These are phyloP conservation scores for Serrognathus titanus DNA, from an alignment of 2,888 invertebrate genomes.

Conservation along the genomic window DNA sequence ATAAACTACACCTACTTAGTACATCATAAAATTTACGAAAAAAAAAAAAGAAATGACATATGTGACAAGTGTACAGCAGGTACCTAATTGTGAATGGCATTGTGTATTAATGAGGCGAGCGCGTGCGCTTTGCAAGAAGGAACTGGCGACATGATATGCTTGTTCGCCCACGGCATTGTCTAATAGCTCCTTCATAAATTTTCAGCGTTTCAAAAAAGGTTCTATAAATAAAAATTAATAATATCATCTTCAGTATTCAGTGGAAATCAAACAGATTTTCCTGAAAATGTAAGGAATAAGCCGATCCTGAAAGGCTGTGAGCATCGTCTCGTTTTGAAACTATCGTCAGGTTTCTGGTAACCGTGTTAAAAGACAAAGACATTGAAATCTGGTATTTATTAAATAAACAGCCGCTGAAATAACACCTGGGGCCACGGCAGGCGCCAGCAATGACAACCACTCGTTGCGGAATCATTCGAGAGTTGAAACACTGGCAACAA, in stretches of 20 bases:
- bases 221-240: not conserved
- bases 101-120: slow-evolving; percentile 28
- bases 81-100: slow-evolving; percentile 30
- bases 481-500: slow-evolving; percentile 12
- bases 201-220: slow-evolving; percentile 21
- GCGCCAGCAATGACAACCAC: slow-evolving; percentile 23
- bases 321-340: too few relatives aligned
- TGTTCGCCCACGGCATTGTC: slow-evolving; percentile 13
- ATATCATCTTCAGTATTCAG: too few relatives aligned
- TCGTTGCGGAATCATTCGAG: slow-evolving; percentile 9
- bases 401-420: slow-evolving; percentile 24
- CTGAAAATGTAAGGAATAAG: too few relatives aligned
- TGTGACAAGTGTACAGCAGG: slow-evolving; percentile 27
- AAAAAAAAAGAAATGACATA: slow-evolving; percentile 21
- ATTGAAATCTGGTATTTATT: slow-evolving; percentile 18
- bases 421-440: slow-evolving; percentile 24
- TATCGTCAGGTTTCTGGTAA: not conserved
- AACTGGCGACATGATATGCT: slow-evolving; percentile 9
- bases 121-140: slow-evolving; percentile 24
- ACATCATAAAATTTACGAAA: slow-evolving; percentile 20
- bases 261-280: too few relatives aligned
- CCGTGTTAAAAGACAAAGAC: not conserved
- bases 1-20: slow-evolving; percentile 27
- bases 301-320: too few relatives aligned
- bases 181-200: slow-evolving; percentile 25